Evolutionary conservation across 2,113 vertebrate genomes (phyloP).

Genomic region (Phyllostomus discolor): DNA sequence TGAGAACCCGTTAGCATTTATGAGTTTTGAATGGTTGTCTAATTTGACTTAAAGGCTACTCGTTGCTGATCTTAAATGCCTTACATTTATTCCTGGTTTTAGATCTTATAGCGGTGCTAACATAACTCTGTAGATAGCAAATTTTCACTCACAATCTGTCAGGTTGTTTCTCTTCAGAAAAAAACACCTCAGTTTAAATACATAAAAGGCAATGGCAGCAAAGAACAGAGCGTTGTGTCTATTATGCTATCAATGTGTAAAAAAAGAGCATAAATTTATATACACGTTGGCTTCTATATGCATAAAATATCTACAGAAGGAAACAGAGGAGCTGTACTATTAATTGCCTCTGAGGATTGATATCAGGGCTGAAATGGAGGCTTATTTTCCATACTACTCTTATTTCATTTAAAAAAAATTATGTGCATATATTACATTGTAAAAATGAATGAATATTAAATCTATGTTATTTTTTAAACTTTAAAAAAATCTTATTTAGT

Average conservation of each 20-base stretch:
- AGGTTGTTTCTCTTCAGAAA: background rate
- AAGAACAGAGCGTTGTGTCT: constrained; percentile 10
- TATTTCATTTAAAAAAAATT: background rate
- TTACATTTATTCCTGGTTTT: constrained; percentile 7
- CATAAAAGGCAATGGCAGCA: background rate
- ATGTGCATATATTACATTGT: background rate
- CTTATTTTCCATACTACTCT: background rate
- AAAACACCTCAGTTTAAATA: background rate
- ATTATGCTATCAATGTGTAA: background rate
- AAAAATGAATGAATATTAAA: background rate
- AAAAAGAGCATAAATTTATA: background rate
- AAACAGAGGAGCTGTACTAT: background rate
- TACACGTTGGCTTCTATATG: background rate
- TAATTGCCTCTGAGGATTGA: background rate
- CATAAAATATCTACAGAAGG: background rate
- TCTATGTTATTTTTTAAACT: background rate
- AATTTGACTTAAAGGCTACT: constrained; percentile 15
- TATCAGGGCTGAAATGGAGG: background rate
- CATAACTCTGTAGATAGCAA: background rate
- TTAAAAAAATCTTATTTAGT: no score
- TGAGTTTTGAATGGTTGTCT: background rate
- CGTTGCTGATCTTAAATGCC: background rate
- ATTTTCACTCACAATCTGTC: background rate
- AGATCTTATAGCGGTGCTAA: background rate
- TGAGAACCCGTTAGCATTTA: background rate